Percentiles rank a stretch among this genome's conserved stretches.
Evolutionary conservation across 2,113 vertebrate genomes (phyloP).

Genomic region (Elanoides forficatus): DNA sequence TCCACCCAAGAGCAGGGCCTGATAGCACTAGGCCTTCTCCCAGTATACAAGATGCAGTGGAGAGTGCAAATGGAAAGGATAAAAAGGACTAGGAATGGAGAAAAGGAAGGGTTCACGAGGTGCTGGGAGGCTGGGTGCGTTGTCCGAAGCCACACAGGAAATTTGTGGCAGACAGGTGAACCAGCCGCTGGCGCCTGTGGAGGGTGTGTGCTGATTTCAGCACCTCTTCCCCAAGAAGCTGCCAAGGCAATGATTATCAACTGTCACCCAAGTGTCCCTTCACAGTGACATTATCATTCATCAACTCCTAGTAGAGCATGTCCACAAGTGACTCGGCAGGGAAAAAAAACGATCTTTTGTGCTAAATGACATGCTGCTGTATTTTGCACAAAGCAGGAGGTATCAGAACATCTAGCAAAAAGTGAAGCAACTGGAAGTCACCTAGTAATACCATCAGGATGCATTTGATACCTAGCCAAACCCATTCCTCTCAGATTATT

Average conservation of each 20-base stretch:
- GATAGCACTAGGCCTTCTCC: neutral
- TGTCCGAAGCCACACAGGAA: neutral
- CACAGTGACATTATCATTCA: neutral
- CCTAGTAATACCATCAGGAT: neutral
- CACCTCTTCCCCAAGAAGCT: neutral
- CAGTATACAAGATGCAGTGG: too few species aligned
- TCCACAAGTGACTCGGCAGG: neutral
- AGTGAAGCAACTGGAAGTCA: neutral
- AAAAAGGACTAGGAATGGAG: neutral
- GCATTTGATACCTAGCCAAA: neutral
- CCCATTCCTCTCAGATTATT: neutral
- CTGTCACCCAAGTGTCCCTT: neutral
- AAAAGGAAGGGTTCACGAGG: neutral
- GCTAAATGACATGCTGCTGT: neutral
- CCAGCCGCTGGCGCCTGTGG: accelerated
- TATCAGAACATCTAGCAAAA: neutral
- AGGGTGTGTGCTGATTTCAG: neutral
- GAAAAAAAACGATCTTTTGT: neutral
- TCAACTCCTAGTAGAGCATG: neutral
- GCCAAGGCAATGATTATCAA: neutral
- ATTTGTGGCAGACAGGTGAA: neutral
- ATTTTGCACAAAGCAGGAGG: neutral
- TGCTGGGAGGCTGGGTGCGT: neutral
- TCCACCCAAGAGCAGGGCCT: neutral
- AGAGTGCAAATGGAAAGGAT: neutral